phyloP scores from a whole-genome alignment of 2,113 vertebrate genomes.

The Meleagris gallopavo region DNA sequence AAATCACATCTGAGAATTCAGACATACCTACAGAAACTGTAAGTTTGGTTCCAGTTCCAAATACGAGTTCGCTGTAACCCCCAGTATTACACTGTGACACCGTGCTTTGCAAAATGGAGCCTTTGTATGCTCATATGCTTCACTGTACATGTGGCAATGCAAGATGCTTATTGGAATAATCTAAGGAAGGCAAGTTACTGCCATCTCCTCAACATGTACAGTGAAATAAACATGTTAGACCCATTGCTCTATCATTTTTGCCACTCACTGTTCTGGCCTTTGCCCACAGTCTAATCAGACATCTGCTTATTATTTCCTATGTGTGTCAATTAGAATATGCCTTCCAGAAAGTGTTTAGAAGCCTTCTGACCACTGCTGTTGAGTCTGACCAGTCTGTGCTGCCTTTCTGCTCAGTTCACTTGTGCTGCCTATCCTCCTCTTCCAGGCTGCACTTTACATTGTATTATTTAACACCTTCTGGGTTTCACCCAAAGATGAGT shows the following conservation, averaged over 20 bases:
- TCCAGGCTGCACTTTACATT: background rate
- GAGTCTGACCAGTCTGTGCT: too few relatives aligned
- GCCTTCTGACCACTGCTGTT: background rate
- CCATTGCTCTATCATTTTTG: background rate
- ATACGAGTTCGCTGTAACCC: background rate
- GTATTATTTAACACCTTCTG: background rate
- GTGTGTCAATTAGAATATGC: background rate
- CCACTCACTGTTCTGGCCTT: background rate
- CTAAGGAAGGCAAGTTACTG: accelerated
- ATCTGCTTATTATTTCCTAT: background rate
- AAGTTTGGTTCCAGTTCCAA: constrained; percentile 47
- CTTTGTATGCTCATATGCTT: accelerated
- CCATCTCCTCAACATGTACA: background rate
- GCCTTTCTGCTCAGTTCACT: background rate
- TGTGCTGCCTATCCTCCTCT: background rate
- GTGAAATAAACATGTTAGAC: background rate
- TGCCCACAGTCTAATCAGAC: background rate
- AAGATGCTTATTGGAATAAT: background rate
- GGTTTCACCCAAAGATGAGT: background rate
- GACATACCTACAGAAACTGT: background rate
- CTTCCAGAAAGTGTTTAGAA: background rate
- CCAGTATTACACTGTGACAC: background rate
- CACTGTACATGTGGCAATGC: background rate
- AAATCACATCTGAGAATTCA: background rate
- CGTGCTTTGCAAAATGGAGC: constrained; percentile 1